These are phyloP conservation scores for Clarias laeviceps DNA, from an alignment of 2,797 vertebrate species.

Conservation along the genomic window DNA sequence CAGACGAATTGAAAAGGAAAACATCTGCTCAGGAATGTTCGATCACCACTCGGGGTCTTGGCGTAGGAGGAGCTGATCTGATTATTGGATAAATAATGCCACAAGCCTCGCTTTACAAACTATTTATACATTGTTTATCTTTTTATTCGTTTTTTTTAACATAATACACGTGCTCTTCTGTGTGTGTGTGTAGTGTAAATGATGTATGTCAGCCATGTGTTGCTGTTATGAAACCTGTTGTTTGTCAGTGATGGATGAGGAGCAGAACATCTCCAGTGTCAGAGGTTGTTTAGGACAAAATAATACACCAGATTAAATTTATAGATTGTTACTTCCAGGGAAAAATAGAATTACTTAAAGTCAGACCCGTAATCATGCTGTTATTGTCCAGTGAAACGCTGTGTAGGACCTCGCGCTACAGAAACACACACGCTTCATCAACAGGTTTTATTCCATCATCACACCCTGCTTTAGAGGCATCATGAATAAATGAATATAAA, in stretches of 20 bases:
- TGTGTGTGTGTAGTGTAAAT: too few relatives aligned
- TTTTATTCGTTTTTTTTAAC: neutral
- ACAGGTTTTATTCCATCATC: too few relatives aligned
- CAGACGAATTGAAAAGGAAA: slow-evolving; percentile 38
- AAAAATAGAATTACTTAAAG: too few relatives aligned
- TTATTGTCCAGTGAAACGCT: too few relatives aligned
- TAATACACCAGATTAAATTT: too few relatives aligned
- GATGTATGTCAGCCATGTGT: too few relatives aligned
- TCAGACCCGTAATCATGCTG: too few relatives aligned
- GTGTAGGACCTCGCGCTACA: too few relatives aligned
- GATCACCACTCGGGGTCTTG: neutral
- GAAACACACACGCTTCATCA: too few relatives aligned
- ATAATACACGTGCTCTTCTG: too few relatives aligned
- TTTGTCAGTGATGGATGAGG: neutral
- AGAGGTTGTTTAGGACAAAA: neutral
- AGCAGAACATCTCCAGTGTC: neutral
- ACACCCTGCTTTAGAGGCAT: too few relatives aligned
- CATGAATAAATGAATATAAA: too few relatives aligned
- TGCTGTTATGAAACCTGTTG: neutral
- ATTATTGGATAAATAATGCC: slow-evolving; percentile 1
- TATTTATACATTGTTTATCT: neutral
- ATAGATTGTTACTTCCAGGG: neutral
- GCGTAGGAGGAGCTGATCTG: neutral
- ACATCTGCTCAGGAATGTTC: neutral
- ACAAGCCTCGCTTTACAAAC: slow-evolving; percentile 1